Evolutionary conservation across 2,888 invertebrate genomes (phyloP), one percentile per base, ranked within the genome.

Genomic region (Caradrina clavipalpis): DNA sequence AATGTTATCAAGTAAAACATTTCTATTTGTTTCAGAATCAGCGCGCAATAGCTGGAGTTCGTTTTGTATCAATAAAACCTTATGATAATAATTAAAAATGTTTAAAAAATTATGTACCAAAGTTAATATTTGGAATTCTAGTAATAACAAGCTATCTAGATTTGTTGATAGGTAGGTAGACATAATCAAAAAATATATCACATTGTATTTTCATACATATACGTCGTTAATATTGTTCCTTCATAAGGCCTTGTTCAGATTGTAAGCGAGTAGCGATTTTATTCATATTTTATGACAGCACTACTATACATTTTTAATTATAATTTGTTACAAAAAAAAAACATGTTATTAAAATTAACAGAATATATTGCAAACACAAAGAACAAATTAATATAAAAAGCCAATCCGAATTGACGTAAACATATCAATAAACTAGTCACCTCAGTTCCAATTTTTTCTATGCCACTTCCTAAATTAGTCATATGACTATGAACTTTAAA

Each of bases 101-200:
- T 56, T 66, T 50, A 68, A 79, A 73, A 77, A 70, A 69, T 75
- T 79, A 86, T 88, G 86, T 89, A 90, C 91, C 91, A 91, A 91
- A 91, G 90, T 87, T 87, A 75, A 79, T 83, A 86, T 86, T 87
- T 89, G 91, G 89, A 89, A 83, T 86, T 80, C 68, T 85, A 86
- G 82, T 83, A 81, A 75, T 82, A 79, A 83, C 75, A 69, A 70
- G 15, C 72, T 81, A 79, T 79, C 67, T 83, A 72, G 81, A 78
- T 67, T 68, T 75, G 73, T 77, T 80, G 59, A 50, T 82, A 82
- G 81, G 35, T 84, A 84, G 81, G 73, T 74, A 76, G 71, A 73
- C 49, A 50, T 81, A 78, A 73, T 74, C 70, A 77, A 85, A 71
- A 70, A 71, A 62, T 72, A 62, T 72, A 69, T 72, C 53, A 69